A percentile compares a stretch with the other conserved stretches of the same genome.
Conservation (phyloP, 2,888 invertebrate species). For the Ormyrus thymus region DNA sequence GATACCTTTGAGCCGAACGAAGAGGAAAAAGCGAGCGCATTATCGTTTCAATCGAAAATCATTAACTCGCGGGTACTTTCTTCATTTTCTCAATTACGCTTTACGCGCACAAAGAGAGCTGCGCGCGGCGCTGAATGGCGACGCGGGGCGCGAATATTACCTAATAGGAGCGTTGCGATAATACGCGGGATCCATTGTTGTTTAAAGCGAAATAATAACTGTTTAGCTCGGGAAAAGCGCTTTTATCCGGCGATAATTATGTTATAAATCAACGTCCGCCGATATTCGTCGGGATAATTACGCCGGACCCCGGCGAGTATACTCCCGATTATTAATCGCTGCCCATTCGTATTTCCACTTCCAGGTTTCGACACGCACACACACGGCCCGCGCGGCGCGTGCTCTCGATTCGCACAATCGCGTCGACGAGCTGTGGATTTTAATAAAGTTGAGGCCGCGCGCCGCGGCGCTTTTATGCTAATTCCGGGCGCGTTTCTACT, state of each 20-base stretch:
- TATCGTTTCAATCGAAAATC: conserved; percentile 46
- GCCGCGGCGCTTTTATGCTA: conserved; percentile 27
- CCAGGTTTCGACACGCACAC: conserved; percentile 40
- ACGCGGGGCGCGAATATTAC: conserved; percentile 13
- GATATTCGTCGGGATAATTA: conserved; percentile 44
- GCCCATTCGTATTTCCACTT: conserved; percentile 48
- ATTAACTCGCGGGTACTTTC: conserved; percentile 23
- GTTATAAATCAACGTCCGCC: conserved; percentile 54
- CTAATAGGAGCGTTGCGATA: conserved; percentile 46
- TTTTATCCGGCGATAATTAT: conserved; percentile 55
- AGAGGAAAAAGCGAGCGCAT: conserved; percentile 8
- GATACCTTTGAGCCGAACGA: not conserved
- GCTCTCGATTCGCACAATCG: conserved; percentile 23
- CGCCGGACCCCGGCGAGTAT: not conserved
- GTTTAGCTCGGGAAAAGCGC: conserved; percentile 36
- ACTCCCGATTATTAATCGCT: conserved; percentile 52
- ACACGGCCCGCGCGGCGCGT: not conserved
- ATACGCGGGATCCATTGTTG: conserved; percentile 43
- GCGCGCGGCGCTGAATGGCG: conserved; percentile 9
- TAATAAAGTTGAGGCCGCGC: conserved; percentile 14
- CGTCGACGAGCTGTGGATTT: conserved; percentile 5
- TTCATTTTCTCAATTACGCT: conserved; percentile 34
- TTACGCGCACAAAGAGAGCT: not conserved
- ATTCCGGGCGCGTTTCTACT: conserved; percentile 1
- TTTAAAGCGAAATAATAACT: conserved; percentile 48